Base-by-base conservation (phyloP, 1,140 invertebrate species). In the Zophobas morio region DNA sequence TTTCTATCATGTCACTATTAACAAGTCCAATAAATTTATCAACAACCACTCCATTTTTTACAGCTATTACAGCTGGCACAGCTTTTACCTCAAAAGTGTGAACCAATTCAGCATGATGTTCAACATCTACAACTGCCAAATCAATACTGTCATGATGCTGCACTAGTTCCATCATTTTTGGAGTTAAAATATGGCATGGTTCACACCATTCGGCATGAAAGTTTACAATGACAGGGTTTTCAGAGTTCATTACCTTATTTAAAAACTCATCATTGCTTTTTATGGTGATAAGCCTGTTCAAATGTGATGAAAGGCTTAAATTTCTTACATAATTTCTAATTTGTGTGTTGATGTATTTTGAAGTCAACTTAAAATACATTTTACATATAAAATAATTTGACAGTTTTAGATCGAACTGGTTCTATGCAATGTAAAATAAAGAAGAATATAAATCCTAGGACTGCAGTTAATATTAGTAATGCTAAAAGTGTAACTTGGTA, bases 141-240 rank as follows among this genome's bases (percentile, higher is more conserved):
- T 97, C 90, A 51, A 99, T 89, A 70, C 94, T 91, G 4, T 92
- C 90, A 70, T 94, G 91, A 6, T 92, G 91, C 75, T 92, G 93
- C 34, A 98, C 89, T 1, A 97, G 85, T 81, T 93, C 92, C 84
- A 96, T 94, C 81, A 99, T 89, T 85, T 96, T 93, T 6, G 97
- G 97, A 6, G 95, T 97, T 1, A 99, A 88, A 74, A 98, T 93
- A 87, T 98, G 98, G 86, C 98, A 99, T 0, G 98, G 98, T 83
- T 97, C 96, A 87, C 98, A 92, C 98, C 98, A 99, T 79, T 96
- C 94, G 1, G 94, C 94, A 82, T 96, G 94, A 84, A 95, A 96
- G 86, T 95, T 95, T 1, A 96, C 94, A 86, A 96, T 94, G 3
- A 96, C 94, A 35, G 94, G 93, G 80, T 93, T 92, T 47, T 90